These are phyloP conservation scores for Microctonus hyperodae DNA, from an alignment of 2,888 invertebrate species.

Conservation along the genomic window DNA sequence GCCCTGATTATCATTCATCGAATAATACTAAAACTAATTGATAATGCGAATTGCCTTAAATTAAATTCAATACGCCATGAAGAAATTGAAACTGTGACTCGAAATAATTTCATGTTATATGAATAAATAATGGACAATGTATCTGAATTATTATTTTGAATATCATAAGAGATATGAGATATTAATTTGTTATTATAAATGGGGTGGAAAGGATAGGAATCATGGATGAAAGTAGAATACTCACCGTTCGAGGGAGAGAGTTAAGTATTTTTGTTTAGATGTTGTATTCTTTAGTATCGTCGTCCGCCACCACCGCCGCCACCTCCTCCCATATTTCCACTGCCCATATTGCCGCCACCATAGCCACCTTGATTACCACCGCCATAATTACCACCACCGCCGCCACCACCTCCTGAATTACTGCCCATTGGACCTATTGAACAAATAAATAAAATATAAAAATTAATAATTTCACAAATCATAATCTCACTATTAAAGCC, in stretches of 20 bases:
- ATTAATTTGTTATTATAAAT: background rate
- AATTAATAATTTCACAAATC: slow-evolving; percentile 4
- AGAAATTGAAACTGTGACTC: background rate
- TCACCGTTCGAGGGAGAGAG: slow-evolving; percentile 54
- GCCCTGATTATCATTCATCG: background rate
- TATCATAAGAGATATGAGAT: background rate
- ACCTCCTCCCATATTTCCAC: slow-evolving; percentile 62
- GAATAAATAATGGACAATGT: slow-evolving; percentile 1
- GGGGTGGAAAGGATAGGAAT: background rate
- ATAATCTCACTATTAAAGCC: background rate
- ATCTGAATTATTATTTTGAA: background rate
- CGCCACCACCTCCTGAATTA: slow-evolving; percentile 66
- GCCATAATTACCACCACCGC: slow-evolving; percentile 63
- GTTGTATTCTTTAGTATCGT: slow-evolving; percentile 52
- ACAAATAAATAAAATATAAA: background rate
- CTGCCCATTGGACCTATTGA: slow-evolving; percentile 54
- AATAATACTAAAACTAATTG: background rate
- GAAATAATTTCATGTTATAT: background rate
- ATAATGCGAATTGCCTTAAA: slow-evolving; percentile 1
- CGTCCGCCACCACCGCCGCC: slow-evolving; percentile 53
- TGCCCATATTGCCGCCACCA: slow-evolving; percentile 61
- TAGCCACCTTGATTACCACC: slow-evolving; percentile 62
- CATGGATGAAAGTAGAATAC: slow-evolving; percentile 36
- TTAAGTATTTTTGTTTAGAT: background rate
- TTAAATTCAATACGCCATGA: background rate